A percentile compares a stretch with the other conserved stretches of the same genome.
Evolutionary conservation across 2,797 vertebrate genomes (phyloP).

Genomic region (Delichon dasypus): DNA sequence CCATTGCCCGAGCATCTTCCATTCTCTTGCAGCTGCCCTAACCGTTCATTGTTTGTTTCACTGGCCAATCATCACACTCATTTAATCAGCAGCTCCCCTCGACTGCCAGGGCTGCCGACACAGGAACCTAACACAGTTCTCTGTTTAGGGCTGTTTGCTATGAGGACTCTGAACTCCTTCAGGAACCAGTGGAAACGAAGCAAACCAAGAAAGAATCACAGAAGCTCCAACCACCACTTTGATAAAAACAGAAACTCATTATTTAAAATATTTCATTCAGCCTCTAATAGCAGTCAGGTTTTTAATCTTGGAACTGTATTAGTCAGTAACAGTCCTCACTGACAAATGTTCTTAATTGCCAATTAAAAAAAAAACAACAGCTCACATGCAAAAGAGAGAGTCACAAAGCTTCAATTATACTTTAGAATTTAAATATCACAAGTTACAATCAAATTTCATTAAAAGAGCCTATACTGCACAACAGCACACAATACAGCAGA

Average conservation of each 20-base stretch:
- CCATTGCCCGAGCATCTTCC: background rate
- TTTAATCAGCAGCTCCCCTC: background rate
- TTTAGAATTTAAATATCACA: background rate
- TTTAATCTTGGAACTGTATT: background rate
- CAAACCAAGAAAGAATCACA: background rate
- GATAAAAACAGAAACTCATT: background rate
- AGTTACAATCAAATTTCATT: background rate
- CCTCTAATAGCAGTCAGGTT: background rate
- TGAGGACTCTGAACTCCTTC: background rate
- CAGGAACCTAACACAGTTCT: background rate
- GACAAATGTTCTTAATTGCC: background rate
- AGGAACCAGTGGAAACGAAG: background rate
- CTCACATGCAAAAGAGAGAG: background rate
- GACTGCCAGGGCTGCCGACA: background rate
- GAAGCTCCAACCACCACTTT: background rate
- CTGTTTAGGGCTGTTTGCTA: background rate
- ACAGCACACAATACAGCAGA: background rate
- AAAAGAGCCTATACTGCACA: background rate
- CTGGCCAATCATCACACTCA: background rate
- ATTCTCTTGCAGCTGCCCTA: background rate
- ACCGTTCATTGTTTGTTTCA: background rate
- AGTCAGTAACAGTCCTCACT: background rate
- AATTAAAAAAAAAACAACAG: background rate
- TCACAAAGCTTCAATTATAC: background rate
- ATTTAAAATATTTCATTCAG: background rate